Percentiles rank a stretch among this genome's conserved stretches.
Evolutionary conservation across 2,113 vertebrate species (phyloP).

Genomic region (Geococcyx californianus): DNA sequence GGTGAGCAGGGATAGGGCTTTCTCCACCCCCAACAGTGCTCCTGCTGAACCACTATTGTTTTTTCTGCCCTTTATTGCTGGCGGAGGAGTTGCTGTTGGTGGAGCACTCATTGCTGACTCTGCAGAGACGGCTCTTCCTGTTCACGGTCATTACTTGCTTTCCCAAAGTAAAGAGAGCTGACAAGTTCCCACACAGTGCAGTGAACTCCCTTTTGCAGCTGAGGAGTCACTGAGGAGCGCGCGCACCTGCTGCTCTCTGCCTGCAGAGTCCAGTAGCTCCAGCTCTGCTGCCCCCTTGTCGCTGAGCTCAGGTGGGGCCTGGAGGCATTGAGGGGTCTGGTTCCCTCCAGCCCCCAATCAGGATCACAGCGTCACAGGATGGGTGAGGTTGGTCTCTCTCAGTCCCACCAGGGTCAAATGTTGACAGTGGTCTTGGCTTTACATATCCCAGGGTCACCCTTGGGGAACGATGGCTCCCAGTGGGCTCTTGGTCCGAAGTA

Average conservation of each 20-base stretch:
- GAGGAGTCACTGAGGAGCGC: neutral
- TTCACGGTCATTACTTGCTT: neutral
- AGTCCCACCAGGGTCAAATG: too few species aligned
- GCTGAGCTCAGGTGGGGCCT: neutral
- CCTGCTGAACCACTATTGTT: too few species aligned
- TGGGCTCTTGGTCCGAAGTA: too few species aligned
- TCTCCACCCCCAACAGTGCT: neutral
- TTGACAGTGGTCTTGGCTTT: too few species aligned
- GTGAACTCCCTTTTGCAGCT: neutral
- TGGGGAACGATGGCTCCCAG: neutral
- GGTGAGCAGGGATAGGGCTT: neutral
- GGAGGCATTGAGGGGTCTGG: neutral
- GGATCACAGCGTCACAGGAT: too few species aligned
- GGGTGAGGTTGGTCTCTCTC: neutral
- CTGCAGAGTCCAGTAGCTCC: neutral
- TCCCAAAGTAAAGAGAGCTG: too few species aligned
- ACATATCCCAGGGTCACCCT: neutral
- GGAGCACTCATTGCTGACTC: neutral
- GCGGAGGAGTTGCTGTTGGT: neutral
- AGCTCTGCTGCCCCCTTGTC: accelerated
- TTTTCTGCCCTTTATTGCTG: neutral
- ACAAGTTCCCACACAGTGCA: neutral
- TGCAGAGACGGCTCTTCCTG: neutral
- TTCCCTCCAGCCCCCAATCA: neutral
- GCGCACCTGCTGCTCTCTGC: neutral